These are phyloP conservation scores for Microplitis deprimator DNA, from an alignment of 2,888 invertebrate genomes.

Conservation along the genomic window DNA sequence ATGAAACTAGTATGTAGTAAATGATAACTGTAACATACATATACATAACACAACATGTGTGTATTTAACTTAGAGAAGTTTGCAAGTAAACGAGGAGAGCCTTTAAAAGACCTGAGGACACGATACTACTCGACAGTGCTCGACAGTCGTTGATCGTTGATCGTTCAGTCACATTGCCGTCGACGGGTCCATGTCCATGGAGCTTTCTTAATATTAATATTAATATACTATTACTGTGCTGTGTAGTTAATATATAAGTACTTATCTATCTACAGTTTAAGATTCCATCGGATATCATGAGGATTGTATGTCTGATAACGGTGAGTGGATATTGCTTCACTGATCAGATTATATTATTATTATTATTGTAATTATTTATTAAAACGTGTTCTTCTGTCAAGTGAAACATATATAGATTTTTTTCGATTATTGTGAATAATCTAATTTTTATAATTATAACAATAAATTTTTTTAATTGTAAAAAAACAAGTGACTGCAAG, in stretches of 20 bases:
- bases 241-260: not conserved
- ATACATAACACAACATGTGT: not conserved
- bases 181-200: not conserved
- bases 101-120: constrained; percentile 62
- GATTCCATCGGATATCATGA: constrained; percentile 57
- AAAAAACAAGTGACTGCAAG: too few species aligned
- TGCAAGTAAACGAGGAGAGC: constrained; percentile 47
- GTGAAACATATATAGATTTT: not conserved
- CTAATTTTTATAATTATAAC: not conserved
- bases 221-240: too few species aligned
- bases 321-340: constrained; percentile 55
- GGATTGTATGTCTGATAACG: constrained; percentile 59
- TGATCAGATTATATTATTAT: constrained; percentile 26
- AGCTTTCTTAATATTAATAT: not conserved
- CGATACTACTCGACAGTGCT: constrained; percentile 54
- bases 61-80: constrained; percentile 34
- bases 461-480: not conserved
- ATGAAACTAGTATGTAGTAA: not conserved
- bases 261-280: constrained; percentile 54
- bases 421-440: not conserved
- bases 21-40: not conserved
- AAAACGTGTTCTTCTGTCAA: not conserved
- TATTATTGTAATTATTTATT: not conserved
- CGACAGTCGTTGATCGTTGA: constrained; percentile 36
- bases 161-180: not conserved